phyloP scores from a whole-genome alignment of 2,888 invertebrate species.

The Geotrupes spiniger region DNA sequence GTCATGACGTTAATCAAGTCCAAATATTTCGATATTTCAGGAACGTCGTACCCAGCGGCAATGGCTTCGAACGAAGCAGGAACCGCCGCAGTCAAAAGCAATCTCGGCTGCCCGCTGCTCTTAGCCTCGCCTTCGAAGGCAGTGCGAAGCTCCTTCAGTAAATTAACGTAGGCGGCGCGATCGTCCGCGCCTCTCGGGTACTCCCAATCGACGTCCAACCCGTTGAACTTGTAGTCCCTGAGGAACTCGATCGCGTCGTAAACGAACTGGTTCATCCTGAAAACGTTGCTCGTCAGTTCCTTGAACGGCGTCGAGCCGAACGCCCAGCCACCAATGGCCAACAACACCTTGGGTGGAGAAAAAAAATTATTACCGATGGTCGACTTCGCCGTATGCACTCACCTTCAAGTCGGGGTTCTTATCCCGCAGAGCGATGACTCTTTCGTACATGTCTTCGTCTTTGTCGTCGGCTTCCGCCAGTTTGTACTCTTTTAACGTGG shows the following conservation, averaged over 20 bases:
- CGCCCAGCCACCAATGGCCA: slow-evolving; percentile 94
- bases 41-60: slow-evolving; percentile 90
- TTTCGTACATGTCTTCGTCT: slow-evolving; percentile 82
- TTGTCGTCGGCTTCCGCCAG: slow-evolving; percentile 77
- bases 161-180: slow-evolving; percentile 76
- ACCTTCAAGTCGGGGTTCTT: slow-evolving; percentile 87
- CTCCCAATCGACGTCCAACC: slow-evolving; percentile 92
- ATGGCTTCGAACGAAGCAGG: slow-evolving; percentile 93
- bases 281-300: slow-evolving; percentile 85
- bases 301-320: slow-evolving; percentile 94
- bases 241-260: slow-evolving; percentile 93
- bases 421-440: slow-evolving; percentile 80
- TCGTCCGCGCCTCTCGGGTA: slow-evolving; percentile 90
- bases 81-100: slow-evolving; percentile 73
- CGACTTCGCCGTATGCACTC: slow-evolving; percentile 25
- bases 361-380: background rate
- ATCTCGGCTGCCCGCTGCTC: slow-evolving; percentile 74
- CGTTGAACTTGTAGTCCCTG: slow-evolving; percentile 87
- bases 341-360: slow-evolving; percentile 58
- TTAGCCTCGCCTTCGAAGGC: slow-evolving; percentile 93
- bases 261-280: slow-evolving; percentile 93
- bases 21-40: slow-evolving; percentile 89
- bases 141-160: slow-evolving; percentile 81
- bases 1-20: slow-evolving; percentile 96
- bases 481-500: slow-evolving; percentile 82